These are phyloP conservation scores for Pyrgus malvae DNA, from an alignment of 2,888 invertebrate genomes.

Conservation along the genomic window DNA sequence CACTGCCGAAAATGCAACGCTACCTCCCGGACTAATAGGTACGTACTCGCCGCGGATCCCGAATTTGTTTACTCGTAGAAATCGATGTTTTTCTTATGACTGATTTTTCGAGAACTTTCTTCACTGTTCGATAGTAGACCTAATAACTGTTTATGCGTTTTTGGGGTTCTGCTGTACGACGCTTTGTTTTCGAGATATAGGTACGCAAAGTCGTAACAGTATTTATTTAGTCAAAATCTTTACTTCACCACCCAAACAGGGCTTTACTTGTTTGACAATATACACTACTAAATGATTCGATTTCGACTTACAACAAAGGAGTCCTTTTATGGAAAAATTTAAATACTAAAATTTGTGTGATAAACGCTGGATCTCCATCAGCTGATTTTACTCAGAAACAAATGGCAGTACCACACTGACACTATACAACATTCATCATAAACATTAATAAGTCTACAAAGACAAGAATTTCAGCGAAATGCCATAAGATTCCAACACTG, in stretches of 20 bases:
- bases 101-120: no score
- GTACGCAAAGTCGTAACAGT: no score
- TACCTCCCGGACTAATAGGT: no score
- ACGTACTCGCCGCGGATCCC: no score
- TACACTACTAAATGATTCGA: slow-evolving; percentile 53
- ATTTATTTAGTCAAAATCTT: slow-evolving; percentile 63
- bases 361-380: slow-evolving; percentile 46
- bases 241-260: slow-evolving; percentile 54
- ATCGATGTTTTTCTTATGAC: no score
- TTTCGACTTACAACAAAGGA: slow-evolving; percentile 46
- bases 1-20: no score
- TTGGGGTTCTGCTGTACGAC: no score
- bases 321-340: slow-evolving; percentile 54
- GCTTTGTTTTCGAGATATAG: no score
- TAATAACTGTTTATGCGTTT: no score
- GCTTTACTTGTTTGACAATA: slow-evolving; percentile 50
- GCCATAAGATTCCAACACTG: slow-evolving; percentile 50
- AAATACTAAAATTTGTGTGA: slow-evolving; percentile 55
- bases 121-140: no score
- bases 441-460: slow-evolving; percentile 33
- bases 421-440: slow-evolving; percentile 36
- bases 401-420: slow-evolving; percentile 41
- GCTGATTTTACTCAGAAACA: slow-evolving; percentile 44
- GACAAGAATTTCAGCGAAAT: slow-evolving; percentile 39
- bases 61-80: no score